Evolutionary conservation across 2,113 vertebrate genomes (phyloP), one percentile per base, ranked within the genome.

Genomic region (Cisticola juncidis): DNA sequence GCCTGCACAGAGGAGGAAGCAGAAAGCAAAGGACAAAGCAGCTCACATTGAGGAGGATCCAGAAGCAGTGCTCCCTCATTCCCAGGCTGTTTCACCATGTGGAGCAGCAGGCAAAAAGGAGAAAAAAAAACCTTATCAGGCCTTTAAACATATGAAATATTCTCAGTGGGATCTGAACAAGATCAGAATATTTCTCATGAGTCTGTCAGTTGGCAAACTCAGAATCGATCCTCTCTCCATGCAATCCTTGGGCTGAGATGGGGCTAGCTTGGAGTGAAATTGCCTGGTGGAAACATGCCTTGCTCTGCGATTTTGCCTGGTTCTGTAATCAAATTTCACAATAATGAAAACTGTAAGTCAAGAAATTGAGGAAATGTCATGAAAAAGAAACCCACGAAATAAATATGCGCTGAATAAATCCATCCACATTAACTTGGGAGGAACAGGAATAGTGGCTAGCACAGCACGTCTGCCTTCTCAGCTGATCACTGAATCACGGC

Each of bases 321-420:
- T 81, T 84, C 95, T 96, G 80, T 86, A 96, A 95, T 96, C 82
- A 93, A 88, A 95, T 96, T 93, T 97, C 95, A 94, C 90, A 93
- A 93, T 94, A 93, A 94, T 95, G 88, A 96, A 95, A 92, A 93
- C 82, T 83, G 68, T 88, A 96, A 95, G 82, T 92, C 92, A 94
- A 92, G 82, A 90, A 94, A 96, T 88, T 95, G 96, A 94, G 94
- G 93, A 96, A 94, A 97, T 78, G 76, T 92, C 90, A 79, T 65
- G 80, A 86, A 88, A 96, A 95, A 96, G 86, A 92, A 83, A 70
- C 61, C 82, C 82, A 36, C 3, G 0, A 94, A 90, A 97, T 95
- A 95, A 94, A 88, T 88, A 94, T 11, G 40, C 2, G 0, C 74
- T 79, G 92, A 96, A 96, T 71, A 91, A 96, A 96, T 95, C 90